Percentiles rank a stretch among this genome's conserved stretches.
These are phyloP conservation scores for Cryptocephalus primarius DNA, from an alignment of 2,888 invertebrate species.

Conservation along the genomic window DNA sequence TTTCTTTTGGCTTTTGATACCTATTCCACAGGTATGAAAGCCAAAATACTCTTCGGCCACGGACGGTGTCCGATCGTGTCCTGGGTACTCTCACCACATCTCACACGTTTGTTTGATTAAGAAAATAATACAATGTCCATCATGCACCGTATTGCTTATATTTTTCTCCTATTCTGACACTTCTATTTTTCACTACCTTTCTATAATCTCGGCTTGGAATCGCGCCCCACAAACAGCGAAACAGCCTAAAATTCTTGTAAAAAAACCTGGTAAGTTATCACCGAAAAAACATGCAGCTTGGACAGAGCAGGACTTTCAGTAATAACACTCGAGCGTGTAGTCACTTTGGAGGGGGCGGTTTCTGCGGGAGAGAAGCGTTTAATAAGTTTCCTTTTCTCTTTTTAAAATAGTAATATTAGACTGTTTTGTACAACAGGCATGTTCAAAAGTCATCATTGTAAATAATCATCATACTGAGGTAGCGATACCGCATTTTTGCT, in stretches of 20 bases:
- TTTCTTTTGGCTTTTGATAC: too few relatives aligned
- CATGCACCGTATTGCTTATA: constrained; percentile 31
- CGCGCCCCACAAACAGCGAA: constrained; percentile 40
- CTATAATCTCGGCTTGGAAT: constrained; percentile 41
- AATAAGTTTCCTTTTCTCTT: constrained; percentile 17
- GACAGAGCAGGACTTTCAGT: constrained; percentile 26
- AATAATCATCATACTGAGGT: too few relatives aligned
- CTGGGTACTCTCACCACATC: too few relatives aligned
- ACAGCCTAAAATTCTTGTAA: constrained; percentile 41
- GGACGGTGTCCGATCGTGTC: too few relatives aligned
- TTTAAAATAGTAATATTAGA: too few relatives aligned
- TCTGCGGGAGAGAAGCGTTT: not conserved
- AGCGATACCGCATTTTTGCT: not conserved
- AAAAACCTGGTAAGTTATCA: constrained; percentile 42
- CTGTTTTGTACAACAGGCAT: too few relatives aligned
- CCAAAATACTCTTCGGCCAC: too few relatives aligned
- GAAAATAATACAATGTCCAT: too few relatives aligned
- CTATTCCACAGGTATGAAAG: too few relatives aligned
- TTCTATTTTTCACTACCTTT: constrained; percentile 43
- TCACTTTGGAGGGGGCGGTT: not conserved
- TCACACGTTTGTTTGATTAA: too few relatives aligned
- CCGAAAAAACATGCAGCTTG: constrained; percentile 36
- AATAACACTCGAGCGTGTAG: constrained; percentile 20
- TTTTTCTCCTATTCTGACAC: constrained; percentile 42
- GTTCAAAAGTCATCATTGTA: too few relatives aligned